Percentiles rank a stretch among this genome's conserved stretches.
These are phyloP conservation scores for Spilogale gracilis DNA, from an alignment of 2,113 vertebrate genomes.

Conservation along the genomic window DNA sequence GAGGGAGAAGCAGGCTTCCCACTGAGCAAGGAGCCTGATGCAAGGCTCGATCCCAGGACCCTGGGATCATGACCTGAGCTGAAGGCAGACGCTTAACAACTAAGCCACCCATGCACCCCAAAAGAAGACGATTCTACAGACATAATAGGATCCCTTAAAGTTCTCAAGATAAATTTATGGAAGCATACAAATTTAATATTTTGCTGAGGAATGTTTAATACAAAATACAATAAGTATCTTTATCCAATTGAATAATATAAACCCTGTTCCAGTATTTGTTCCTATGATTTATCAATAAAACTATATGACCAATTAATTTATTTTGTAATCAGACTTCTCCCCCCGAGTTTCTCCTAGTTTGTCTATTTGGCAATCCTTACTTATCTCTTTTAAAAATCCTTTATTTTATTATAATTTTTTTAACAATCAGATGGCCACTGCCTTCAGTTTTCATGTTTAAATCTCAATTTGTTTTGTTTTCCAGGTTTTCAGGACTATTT, in stretches of 20 bases:
- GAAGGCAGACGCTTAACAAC: no score
- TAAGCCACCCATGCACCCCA: no score
- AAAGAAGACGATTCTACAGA: not conserved
- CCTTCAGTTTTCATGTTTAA: not conserved
- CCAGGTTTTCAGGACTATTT: not conserved
- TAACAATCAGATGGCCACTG: not conserved
- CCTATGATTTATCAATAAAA: not conserved
- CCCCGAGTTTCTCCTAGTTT: not conserved
- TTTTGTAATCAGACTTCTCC: not conserved
- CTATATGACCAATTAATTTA: not conserved
- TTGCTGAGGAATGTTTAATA: not conserved
- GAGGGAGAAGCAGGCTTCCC: no score
- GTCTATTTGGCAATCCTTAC: not conserved
- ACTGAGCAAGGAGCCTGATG: no score
- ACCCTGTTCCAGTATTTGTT: not conserved
- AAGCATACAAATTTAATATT: not conserved
- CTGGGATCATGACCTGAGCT: no score
- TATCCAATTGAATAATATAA: not conserved
- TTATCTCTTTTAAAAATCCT: not conserved
- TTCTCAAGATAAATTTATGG: not conserved
- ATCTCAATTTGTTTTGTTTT: not conserved
- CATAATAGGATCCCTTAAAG: not conserved
- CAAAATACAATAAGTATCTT: not conserved
- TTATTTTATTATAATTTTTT: not conserved
- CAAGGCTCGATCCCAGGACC: no score